A percentile compares a stretch with the other conserved stretches of the same genome.
Conservation (phyloP, 1,140 invertebrate species). For the Penaeus vannamei region DNA sequence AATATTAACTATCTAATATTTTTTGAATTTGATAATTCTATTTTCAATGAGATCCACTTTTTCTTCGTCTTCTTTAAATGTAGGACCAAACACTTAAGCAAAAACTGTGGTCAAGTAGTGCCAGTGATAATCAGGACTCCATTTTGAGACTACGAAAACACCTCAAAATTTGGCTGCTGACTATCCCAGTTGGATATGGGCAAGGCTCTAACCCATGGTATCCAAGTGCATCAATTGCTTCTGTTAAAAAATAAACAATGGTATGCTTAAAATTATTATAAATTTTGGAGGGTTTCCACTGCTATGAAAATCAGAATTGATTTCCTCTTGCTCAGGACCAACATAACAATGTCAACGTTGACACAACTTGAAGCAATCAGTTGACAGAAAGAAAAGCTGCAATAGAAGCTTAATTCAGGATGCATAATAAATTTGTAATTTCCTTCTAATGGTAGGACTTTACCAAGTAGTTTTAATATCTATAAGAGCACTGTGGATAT, state of each 20-base stretch:
- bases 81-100: slow-evolving; percentile 36
- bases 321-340: slow-evolving; percentile 56
- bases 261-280: neutral
- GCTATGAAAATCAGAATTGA: slow-evolving; percentile 32
- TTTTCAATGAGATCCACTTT: slow-evolving; percentile 50
- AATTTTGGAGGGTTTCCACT: slow-evolving; percentile 43
- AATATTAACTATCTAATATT: slow-evolving; percentile 49
- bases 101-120: slow-evolving; percentile 35
- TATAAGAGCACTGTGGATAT: slow-evolving; percentile 65
- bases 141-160: slow-evolving; percentile 14
- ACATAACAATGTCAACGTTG: slow-evolving; percentile 38
- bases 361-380: slow-evolving; percentile 31
- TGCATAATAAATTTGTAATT: slow-evolving; percentile 51
- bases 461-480: slow-evolving; percentile 62
- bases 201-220: slow-evolving; percentile 42
- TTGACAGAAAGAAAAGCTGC: slow-evolving; percentile 46
- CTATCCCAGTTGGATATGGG: neutral
- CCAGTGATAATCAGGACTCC: neutral
- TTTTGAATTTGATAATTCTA: slow-evolving; percentile 50
- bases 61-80: slow-evolving; percentile 37
- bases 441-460: slow-evolving; percentile 55
- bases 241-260: neutral
- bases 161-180: slow-evolving; percentile 32
- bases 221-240: neutral
- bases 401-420: slow-evolving; percentile 51